Percentiles rank a stretch among this genome's conserved stretches.
These are phyloP conservation scores for Prunella strophiata DNA, from an alignment of 2,797 vertebrate species.

Conservation along the genomic window DNA sequence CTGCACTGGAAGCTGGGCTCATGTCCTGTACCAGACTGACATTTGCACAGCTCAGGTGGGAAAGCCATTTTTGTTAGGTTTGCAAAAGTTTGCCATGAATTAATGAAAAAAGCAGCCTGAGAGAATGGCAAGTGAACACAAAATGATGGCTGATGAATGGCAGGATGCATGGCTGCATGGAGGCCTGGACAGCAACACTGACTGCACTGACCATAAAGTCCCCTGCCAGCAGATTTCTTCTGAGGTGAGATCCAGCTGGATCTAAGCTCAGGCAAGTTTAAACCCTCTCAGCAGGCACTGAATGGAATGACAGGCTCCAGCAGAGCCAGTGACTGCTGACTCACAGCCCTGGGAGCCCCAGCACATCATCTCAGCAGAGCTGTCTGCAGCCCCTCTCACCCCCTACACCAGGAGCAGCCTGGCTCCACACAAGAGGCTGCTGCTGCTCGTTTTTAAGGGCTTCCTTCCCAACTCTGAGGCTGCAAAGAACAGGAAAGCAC, in stretches of 20 bases:
- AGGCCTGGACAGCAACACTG: background rate
- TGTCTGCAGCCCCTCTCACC: background rate
- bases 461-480: background rate
- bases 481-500: background rate
- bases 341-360: background rate
- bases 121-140: slow-evolving; percentile 17
- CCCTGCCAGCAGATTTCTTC: background rate
- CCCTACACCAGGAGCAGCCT: background rate
- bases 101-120: background rate
- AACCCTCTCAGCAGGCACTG: background rate
- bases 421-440: background rate
- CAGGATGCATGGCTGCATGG: background rate
- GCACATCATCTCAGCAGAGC: background rate
- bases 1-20: background rate
- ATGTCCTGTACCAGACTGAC: background rate
- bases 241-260: background rate
- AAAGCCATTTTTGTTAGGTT: background rate
- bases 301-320: background rate
- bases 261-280: background rate
- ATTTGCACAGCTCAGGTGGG: background rate
- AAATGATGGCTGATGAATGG: background rate
- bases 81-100: background rate
- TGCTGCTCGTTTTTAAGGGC: background rate
- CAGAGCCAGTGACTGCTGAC: background rate
- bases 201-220: background rate